Percentiles rank a stretch among this genome's conserved stretches.
These are phyloP conservation scores for Terrapene triunguis DNA, from an alignment of 2,113 vertebrate genomes.

Conservation along the genomic window DNA sequence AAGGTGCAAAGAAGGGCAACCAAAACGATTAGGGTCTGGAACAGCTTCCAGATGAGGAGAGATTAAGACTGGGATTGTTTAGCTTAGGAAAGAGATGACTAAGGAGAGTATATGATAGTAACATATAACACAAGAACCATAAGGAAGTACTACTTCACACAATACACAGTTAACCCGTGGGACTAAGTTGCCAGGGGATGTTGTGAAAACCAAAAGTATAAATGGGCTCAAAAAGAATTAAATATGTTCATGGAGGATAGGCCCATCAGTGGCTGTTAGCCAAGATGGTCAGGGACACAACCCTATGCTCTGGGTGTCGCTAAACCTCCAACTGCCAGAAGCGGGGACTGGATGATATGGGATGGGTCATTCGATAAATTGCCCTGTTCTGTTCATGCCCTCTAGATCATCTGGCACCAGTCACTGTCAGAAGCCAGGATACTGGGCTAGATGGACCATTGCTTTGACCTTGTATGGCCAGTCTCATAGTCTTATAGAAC, in stretches of 20 bases:
- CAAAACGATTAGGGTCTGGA: neutral
- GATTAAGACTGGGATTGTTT: neutral
- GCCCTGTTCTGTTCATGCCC: neutral
- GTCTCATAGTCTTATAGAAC: neutral
- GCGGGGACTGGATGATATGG: neutral
- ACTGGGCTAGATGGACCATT: neutral
- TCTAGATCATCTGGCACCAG: neutral
- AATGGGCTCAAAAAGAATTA: neutral
- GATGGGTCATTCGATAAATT: neutral
- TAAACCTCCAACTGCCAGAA: neutral
- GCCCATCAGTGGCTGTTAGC: neutral
- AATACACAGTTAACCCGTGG: neutral
- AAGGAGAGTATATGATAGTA: neutral
- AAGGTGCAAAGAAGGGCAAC: neutral
- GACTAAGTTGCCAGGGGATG: neutral
- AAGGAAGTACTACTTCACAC: neutral
- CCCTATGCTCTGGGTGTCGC: neutral
- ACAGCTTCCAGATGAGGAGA: neutral
- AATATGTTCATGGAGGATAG: neutral
- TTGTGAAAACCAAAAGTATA: neutral
- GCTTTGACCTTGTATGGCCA: neutral
- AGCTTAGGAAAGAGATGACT: neutral
- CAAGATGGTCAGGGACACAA: neutral
- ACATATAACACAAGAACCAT: neutral
- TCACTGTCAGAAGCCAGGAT: neutral